Evolutionary conservation across 2,888 invertebrate species (phyloP), one percentile per base, ranked within the genome.

Genomic region (Minunthozetes semirufus): DNA sequence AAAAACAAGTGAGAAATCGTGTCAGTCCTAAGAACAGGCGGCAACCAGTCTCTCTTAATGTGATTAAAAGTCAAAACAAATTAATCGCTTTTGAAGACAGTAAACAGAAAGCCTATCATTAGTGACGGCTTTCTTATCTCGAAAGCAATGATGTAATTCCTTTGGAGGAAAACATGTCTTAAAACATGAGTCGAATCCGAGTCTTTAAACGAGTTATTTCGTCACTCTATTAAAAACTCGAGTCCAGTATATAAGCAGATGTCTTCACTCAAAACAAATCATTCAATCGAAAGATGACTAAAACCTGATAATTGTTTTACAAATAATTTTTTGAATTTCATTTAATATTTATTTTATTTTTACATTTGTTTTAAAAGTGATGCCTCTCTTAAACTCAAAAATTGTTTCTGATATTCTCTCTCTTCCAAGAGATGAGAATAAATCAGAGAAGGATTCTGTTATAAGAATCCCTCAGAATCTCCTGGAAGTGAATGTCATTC

Each of bases 351-450:
- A 50, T 50, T 50, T 50, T 50, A 50, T 2, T 17, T 50, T 50
- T 50, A 42, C 19, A n/a, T n/a, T n/a, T n/a, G 50, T 50, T 59
- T 59, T 13, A 59, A 15, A 61, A 61, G 33, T 61, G 25, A 68
- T 68, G 68, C 68, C 68, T 19, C 42, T 68, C n/a, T 68, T 68
- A 22, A 68, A 68, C 22, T 4, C 38, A 22, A 68, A 68, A 68
- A 13, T 68, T 9, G 42, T 68, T 42, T 68, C 68, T 22, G 42
- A 29, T 19, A 68, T 68, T 3, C 33, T 68, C 0, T 42, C 68
- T 42, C 22, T 68, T 29, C 42, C 42, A 1, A 22, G 3, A n/a
- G 42, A 68, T 19, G 22, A 22, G 42, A 68, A 19, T 19, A 15
- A 68, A 11, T 9, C 1, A 8, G 22, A 68, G 11, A 68, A 61